Base-by-base conservation (phyloP, 1,140 invertebrate species). In the Battus philenor region DNA sequence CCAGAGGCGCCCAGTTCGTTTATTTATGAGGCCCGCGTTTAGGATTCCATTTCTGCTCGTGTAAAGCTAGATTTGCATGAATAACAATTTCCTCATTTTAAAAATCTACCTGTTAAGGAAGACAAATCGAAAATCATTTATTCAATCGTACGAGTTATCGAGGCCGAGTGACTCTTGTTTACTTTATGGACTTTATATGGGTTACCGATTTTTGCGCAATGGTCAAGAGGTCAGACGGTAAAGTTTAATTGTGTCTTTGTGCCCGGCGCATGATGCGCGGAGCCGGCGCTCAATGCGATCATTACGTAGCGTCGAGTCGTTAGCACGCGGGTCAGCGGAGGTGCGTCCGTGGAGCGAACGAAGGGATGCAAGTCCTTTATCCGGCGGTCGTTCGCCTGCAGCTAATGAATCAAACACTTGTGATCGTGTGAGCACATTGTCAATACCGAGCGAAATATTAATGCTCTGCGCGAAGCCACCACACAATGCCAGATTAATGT, bases 371-470 rank as follows among this genome's bases (percentile, higher is more conserved):
- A 65, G 59, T 69, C 64, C 61, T 78, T 83, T 84, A 76, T 76
- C 29, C 65, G 45, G 15, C 47, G 76, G 69, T 70, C 74, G 63
- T 75, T 81, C 64, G 65, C 77, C 78, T 68, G 51, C 57, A 45
- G 65, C 72, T 85, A 85, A 85, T 82, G 76, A 84, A 79, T 79
- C 72, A 73, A 80, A 73, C 64, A 62, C 62, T 63, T 71, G 66
- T n/a, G n/a, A n/a, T n/a, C n/a, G n/a, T 64, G 65, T 47, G 70
- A 68, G 63, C 57, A 69, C 69, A 79, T 79, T 79, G 76, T 80
- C 74, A 80, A 82, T 84, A 74, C 62, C 52, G 54, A 69, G 74
- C 68, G 66, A 68, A 81, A 72, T 76, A 77, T 75, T 75, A 79
- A 74, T 64, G 57, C 56, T 56, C 62, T 60, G 59, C 61, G 63